Evolutionary conservation across 2,113 vertebrate species (phyloP), one percentile per base, ranked within the genome.

Genomic region (Martes martes): DNA sequence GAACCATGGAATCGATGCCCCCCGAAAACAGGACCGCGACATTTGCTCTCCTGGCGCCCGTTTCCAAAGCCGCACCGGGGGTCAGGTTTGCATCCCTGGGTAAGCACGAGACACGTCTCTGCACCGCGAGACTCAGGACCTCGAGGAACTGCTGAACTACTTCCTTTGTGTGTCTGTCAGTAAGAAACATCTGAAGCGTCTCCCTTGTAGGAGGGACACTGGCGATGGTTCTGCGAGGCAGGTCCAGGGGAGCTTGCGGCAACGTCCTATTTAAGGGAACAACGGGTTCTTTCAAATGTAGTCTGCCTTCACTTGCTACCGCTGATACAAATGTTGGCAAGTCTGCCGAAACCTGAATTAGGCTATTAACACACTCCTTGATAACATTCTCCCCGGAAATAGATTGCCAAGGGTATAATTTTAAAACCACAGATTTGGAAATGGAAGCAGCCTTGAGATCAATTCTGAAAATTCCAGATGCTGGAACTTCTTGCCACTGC

Each of bases 21-120:
- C 99, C 99, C 63, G 99, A 99, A 97, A 99, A 99, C 2, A 99
- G 99, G 47, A 99, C 89, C 0, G 99, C 99, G 23, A 99, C 36
- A 1, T 97, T 96, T 10, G 99, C 99, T 65, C 94, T 94, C 36
- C 97, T 96, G 1, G 3, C 2, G 45, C 65, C 19, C 4, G 19
- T 7, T 87, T 81, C 7, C 31, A 13, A 0, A 96, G 14, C 16
- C 7, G 79, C 36, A 10, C 28, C 31, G 55, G 94, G 45, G 42
- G 52, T 57, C 63, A 78, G 13, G 78, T 21, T 55, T 94, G 96
- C 85, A 21, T 73, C 74, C 88, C 98, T 96, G 1, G 96, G 98
- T 79, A 99, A 97, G 90, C 95, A 98, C 52, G 99, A 98, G 93
- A 99, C 99, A 0, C 99, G 99, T 81, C 96, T 99, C 96, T 98